Percentiles rank a stretch among this genome's conserved stretches.
These are phyloP conservation scores for Tympanuchus pallidicinctus DNA, from an alignment of 2,113 vertebrate species.

Conservation along the genomic window DNA sequence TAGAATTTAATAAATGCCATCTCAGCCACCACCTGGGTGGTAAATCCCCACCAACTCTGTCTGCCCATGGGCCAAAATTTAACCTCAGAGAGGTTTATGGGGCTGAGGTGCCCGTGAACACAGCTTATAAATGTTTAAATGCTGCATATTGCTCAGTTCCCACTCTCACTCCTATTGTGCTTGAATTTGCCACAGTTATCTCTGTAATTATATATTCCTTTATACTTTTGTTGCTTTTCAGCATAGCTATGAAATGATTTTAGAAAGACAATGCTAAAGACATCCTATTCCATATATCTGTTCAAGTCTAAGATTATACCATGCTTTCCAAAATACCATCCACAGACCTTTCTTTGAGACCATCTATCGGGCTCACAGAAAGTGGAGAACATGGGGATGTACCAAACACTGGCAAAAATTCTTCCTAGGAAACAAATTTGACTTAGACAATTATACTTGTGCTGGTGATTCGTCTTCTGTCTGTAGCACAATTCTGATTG, in stretches of 20 bases:
- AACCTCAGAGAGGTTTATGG: neutral
- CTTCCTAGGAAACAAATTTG: neutral
- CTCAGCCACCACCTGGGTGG: neutral
- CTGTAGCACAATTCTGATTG: neutral
- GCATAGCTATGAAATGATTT: neutral
- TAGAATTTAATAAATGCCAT: neutral
- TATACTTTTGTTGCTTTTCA: neutral
- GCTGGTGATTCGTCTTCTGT: neutral
- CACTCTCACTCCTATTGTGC: accelerated
- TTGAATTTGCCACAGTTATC: neutral
- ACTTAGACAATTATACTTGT: neutral
- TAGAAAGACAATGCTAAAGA: neutral
- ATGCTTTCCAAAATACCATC: neutral
- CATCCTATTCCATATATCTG: neutral
- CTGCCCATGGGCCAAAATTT: neutral
- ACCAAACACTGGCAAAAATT: neutral
- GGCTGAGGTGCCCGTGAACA: neutral
- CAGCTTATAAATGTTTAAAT: neutral
- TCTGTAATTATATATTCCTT: neutral
- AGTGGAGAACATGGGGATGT: neutral
- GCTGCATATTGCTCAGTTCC: neutral
- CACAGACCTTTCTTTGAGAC: neutral
- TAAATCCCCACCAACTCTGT: neutral
- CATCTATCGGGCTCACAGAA: neutral
- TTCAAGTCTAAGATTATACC: neutral